These are phyloP conservation scores for Polydrusus cervinus DNA, from an alignment of 2,888 invertebrate species.

Conservation along the genomic window DNA sequence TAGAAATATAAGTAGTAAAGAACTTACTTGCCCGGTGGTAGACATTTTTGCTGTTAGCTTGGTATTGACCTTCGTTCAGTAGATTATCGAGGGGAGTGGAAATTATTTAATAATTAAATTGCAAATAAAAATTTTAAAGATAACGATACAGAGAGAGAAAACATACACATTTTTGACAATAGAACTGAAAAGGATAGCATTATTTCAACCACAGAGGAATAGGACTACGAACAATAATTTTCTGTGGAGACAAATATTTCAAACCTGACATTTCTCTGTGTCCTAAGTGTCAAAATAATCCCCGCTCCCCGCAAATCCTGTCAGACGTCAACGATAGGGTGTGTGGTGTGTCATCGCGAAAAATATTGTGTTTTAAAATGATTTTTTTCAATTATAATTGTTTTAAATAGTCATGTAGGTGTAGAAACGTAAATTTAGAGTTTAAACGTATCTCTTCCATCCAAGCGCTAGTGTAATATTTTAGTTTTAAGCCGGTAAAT, in stretches of 20 bases:
- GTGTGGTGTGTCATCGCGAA: slow-evolving; percentile 36
- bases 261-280: no score
- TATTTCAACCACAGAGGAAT: background rate
- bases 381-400: slow-evolving; percentile 23
- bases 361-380: slow-evolving; percentile 5
- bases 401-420: slow-evolving; percentile 19
- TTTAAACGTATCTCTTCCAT: background rate
- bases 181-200: background rate
- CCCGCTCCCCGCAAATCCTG: background rate
- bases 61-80: slow-evolving; percentile 15
- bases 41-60: slow-evolving; percentile 37
- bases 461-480: background rate
- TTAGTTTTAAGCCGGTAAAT: background rate
- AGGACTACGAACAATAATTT: background rate
- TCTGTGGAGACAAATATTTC: background rate
- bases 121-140: background rate
- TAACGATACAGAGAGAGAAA: background rate
- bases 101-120: background rate
- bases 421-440: background rate
- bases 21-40: slow-evolving; percentile 46
- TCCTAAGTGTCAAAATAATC: background rate
- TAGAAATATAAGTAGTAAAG: background rate
- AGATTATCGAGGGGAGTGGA: background rate
- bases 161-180: background rate
- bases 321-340: slow-evolving; percentile 35